Conservation (phyloP, 1,140 invertebrate genomes). For the Apis mellifera region DNA sequence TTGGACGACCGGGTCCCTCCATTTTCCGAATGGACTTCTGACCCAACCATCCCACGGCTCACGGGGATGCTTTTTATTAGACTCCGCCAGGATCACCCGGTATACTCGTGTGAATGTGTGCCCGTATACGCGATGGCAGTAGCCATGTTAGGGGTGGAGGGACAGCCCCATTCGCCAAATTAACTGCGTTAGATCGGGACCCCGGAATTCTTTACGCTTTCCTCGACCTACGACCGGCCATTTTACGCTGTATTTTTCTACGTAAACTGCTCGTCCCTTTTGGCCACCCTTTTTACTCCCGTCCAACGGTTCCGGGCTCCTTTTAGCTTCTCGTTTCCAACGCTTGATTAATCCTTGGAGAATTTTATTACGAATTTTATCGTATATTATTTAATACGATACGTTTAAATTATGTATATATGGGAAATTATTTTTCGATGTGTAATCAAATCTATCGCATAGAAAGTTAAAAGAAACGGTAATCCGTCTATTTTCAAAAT, state of each 20-base stretch:
- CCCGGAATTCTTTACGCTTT: constrained; percentile 76
- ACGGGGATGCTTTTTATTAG: constrained; percentile 81
- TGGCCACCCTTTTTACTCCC: constrained; percentile 9
- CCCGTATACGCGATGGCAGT: constrained; percentile 56
- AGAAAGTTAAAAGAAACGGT: no score
- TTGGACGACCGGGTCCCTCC: constrained; percentile 79
- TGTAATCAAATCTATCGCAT: no score
- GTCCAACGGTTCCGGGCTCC: neutral
- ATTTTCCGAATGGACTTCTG: constrained; percentile 82
- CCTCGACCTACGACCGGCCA: constrained; percentile 70
- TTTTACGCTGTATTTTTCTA: constrained; percentile 74
- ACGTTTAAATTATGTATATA: neutral
- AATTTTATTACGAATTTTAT: neutral
- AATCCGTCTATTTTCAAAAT: no score
- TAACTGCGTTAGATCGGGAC: constrained; percentile 76
- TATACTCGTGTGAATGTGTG: constrained; percentile 44
- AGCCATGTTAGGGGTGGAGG: constrained; percentile 73
- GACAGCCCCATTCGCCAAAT: constrained; percentile 79
- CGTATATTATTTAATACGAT: neutral
- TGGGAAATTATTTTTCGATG: neutral
- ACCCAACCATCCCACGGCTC: constrained; percentile 72
- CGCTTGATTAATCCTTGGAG: constrained; percentile 50
- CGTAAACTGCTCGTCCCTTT: constrained; percentile 42
- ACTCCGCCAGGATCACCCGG: constrained; percentile 75
- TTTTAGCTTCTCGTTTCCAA: constrained; percentile 49